These are phyloP conservation scores for Lasioglossum calceatum DNA, from an alignment of 2,888 invertebrate genomes.

Conservation along the genomic window DNA sequence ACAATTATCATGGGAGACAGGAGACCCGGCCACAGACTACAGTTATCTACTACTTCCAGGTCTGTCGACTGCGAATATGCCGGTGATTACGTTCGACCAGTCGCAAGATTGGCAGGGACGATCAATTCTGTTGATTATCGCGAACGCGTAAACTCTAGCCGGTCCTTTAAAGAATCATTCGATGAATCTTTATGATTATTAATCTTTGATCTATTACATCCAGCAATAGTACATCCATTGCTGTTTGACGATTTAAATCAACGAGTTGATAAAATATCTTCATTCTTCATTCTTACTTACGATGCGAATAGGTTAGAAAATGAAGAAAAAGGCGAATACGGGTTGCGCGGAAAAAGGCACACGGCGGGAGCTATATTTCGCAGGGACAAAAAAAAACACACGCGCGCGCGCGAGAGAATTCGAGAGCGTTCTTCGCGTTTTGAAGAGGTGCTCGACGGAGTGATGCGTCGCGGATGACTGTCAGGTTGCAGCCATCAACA, in stretches of 20 bases:
- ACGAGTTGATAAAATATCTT: too few species aligned
- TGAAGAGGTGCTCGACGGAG: constrained; percentile 5
- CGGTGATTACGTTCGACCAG: not conserved
- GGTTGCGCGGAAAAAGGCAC: not conserved
- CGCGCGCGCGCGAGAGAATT: not conserved
- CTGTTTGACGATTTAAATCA: too few species aligned
- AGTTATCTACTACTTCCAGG: not conserved
- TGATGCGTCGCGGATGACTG: constrained; percentile 7
- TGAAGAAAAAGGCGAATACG: not conserved
- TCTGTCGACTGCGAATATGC: not conserved
- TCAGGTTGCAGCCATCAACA: constrained; percentile 12
- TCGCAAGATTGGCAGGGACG: not conserved
- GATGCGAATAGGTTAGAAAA: not conserved
- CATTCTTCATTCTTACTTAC: too few species aligned
- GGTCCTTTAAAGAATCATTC: not conserved
- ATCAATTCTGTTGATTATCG: not conserved
- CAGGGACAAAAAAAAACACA: not conserved
- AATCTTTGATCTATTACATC: too few species aligned
- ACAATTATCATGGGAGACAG: not conserved
- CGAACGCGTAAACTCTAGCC: not conserved
- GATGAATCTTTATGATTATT: too few species aligned
- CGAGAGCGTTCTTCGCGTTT: constrained; percentile 12
- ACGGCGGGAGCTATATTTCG: not conserved
- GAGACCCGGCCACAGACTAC: not conserved
- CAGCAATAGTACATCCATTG: too few species aligned